Evolutionary conservation across 2,797 vertebrate species (phyloP).

Genomic region (Lacerta viridis): DNA sequence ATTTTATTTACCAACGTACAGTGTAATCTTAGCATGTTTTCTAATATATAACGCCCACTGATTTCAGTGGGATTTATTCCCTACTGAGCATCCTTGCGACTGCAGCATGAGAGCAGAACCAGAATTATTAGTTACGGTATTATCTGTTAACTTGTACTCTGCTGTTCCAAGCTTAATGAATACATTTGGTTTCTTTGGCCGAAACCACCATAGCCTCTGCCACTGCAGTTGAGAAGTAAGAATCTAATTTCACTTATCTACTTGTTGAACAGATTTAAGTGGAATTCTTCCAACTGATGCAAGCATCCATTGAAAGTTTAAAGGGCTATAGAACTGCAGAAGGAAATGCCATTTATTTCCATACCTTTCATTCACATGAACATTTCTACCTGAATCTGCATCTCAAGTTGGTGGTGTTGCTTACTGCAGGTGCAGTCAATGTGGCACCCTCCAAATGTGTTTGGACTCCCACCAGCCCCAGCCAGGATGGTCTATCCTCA

Average conservation of each 20-base stretch:
- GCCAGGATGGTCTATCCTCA: background rate
- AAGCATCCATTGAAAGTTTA: background rate
- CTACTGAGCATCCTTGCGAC: background rate
- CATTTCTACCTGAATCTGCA: background rate
- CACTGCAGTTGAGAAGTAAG: too few relatives aligned
- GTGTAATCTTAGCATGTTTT: background rate
- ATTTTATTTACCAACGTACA: background rate
- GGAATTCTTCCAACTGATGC: background rate
- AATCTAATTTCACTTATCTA: background rate
- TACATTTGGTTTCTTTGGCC: too few relatives aligned
- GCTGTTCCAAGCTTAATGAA: too few relatives aligned
- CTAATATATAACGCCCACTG: background rate
- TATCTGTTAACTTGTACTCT: too few relatives aligned
- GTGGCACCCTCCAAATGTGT: too few relatives aligned
- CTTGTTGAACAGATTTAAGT: constrained; percentile 8
- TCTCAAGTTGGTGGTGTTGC: constrained; percentile 13
- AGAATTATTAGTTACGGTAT: background rate
- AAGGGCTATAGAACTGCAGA: background rate
- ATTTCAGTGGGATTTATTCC: background rate
- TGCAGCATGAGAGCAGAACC: background rate
- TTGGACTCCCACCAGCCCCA: too few relatives aligned
- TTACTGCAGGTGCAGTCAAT: too few relatives aligned
- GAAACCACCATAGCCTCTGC: too few relatives aligned
- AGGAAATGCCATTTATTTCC: constrained; percentile 26
- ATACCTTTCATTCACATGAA: background rate